These are phyloP conservation scores for Drosophila auraria DNA, from an alignment of 1,140 invertebrate genomes.

Conservation along the genomic window DNA sequence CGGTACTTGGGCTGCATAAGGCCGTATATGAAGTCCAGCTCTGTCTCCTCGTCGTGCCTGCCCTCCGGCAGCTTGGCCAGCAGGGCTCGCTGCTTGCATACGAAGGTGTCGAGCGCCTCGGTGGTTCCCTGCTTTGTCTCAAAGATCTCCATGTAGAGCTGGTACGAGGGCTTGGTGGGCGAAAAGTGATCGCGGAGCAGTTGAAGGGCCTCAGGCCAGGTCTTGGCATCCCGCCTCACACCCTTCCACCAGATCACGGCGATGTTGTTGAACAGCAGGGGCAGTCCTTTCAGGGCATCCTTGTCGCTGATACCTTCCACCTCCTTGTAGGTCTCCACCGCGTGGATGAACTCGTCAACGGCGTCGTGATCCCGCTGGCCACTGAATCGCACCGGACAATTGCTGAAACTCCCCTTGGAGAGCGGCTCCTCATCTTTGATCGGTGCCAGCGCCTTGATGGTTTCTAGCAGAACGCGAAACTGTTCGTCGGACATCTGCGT, in stretches of 20 bases:
- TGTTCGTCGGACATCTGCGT: constrained; percentile 69
- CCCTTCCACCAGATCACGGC: constrained; percentile 81
- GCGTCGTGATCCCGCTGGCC: constrained; percentile 81
- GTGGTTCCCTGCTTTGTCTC: constrained; percentile 50
- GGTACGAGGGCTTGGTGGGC: constrained; percentile 76
- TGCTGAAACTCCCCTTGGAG: constrained; percentile 80
- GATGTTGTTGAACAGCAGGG: constrained; percentile 65
- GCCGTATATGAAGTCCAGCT: constrained; percentile 78
- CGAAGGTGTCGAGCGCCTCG: constrained; percentile 69
- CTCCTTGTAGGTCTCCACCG: constrained; percentile 78
- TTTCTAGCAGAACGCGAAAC: constrained; percentile 69
- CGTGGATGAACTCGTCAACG: constrained; percentile 80
- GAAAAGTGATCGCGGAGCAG: constrained; percentile 77
- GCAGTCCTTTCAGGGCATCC: constrained; percentile 75
- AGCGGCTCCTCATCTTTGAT: constrained; percentile 29
- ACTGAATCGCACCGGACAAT: constrained; percentile 66
- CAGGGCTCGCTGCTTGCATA: constrained; percentile 77
- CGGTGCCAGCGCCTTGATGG: constrained; percentile 52
- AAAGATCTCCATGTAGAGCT: constrained; percentile 79
- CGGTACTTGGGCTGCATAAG: constrained; percentile 68
- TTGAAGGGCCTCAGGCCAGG: constrained; percentile 66
- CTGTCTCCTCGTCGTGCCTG: constrained; percentile 76
- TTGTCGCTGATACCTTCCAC: constrained; percentile 78
- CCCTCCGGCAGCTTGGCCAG: constrained; percentile 76
- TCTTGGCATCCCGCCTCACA: constrained; percentile 70